Percentiles rank a stretch among this genome's conserved stretches.
Conservation (phyloP, 2,797 vertebrate genomes). For the Acrocephalus scirpaceus region DNA sequence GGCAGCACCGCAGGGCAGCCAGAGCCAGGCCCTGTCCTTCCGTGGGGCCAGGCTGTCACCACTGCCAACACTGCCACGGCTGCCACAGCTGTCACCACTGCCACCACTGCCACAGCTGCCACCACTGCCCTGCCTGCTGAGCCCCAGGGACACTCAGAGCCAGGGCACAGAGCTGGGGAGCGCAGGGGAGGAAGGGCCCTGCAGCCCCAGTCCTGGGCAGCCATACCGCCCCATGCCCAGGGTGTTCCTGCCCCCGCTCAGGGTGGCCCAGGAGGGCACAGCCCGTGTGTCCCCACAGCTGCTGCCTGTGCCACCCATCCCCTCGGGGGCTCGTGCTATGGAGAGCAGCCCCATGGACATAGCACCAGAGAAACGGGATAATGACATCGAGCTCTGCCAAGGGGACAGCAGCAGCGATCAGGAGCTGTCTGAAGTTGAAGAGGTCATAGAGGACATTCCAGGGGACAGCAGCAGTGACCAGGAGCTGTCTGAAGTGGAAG, state of each 20-base stretch:
- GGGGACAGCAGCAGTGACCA: too few relatives aligned
- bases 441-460: too few relatives aligned
- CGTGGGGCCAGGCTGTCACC: too few relatives aligned
- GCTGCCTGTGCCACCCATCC: neutral
- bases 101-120: too few relatives aligned
- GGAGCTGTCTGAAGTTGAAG: neutral
- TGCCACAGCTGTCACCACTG: too few relatives aligned
- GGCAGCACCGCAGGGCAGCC: too few relatives aligned
- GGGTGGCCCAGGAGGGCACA: neutral
- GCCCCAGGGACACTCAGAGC: neutral
- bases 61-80: too few relatives aligned
- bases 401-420: neutral
- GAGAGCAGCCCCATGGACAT: neutral
- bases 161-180: neutral
- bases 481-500: too few relatives aligned
- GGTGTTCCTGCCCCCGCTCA: neutral
- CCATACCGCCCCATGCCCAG: neutral
- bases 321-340: neutral
- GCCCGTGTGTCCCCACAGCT: neutral
- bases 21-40: too few relatives aligned
- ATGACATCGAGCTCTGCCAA: neutral
- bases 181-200: neutral
- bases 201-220: neutral
- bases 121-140: neutral
- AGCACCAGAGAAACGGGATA: fast-evolving